Base-by-base conservation (phyloP, 2,888 invertebrate species). In the Orthonevra nobilis region DNA sequence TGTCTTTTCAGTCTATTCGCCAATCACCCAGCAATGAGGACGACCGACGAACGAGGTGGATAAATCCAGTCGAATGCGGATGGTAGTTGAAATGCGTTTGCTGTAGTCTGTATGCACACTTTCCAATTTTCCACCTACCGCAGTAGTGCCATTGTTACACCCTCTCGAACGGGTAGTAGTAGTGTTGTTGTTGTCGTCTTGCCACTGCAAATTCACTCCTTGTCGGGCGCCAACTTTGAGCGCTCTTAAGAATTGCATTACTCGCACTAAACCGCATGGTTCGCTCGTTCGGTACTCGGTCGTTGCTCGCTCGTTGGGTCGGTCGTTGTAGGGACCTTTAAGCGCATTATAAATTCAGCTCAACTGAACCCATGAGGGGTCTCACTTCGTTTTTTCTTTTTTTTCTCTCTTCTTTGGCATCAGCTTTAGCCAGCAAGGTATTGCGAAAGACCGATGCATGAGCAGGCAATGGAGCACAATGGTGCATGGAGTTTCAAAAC, bases 311-410 rank as follows among this genome's bases (percentile, higher is more conserved):
- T 38, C 52, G 36, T 23, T 56, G 48, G 20, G 30, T 34, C 64
- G 58, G 20, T 64, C 46, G 23, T 15, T 36, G 36, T n/a, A 19
- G 56, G 44, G 34, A 28, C 61, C 61, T 61, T 34, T 61, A 70
- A 70, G 69, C 61, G 52, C 69, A 70, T 70, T 70, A 70, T 70
- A 70, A 61, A 70, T 70, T 70, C 69, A 70, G 61, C 69, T 70
- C 69, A 61, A 61, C 69, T 70, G 61, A 70, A 70, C 14, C 44
- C 61, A 44, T n/a, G 44, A 36, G 61, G 69, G 69, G 52, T 6
- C 38, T 54, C 40, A 44, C 26, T 6, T 30, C 42, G 14, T 28
- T 36, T 50, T 20, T 28, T 10, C 12, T 30, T 58, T 30, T 58
- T 42, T 20, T n/a, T 42, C 30, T 17, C 17, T 26, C 26, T 60